phyloP scores from a whole-genome alignment of 2,797 vertebrate genomes.

The Ibycter americanus region DNA sequence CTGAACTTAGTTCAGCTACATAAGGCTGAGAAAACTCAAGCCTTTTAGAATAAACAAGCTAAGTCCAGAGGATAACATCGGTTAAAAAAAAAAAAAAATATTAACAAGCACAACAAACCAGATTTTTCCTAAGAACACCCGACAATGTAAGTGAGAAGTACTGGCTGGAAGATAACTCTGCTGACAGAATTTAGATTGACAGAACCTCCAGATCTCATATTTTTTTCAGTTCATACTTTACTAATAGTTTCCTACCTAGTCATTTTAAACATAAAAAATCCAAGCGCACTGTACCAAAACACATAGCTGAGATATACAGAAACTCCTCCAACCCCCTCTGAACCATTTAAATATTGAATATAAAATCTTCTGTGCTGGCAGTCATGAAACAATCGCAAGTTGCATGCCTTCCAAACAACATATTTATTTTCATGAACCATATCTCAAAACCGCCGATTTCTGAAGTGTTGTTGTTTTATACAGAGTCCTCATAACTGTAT shows the following conservation, averaged over 20 bases:
- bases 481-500: fast-evolving
- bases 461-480: neutral
- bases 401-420: fast-evolving
- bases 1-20: neutral
- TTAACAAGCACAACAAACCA: neutral
- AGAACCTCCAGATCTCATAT: neutral
- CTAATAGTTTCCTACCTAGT: neutral
- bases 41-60: neutral
- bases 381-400: neutral
- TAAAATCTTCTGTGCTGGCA: neutral
- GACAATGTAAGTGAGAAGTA: neutral
- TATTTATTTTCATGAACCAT: neutral
- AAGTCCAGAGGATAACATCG: neutral
- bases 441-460: neutral
- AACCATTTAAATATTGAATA: neutral
- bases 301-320: neutral
- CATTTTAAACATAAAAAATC: neutral
- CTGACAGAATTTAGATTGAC: neutral
- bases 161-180: neutral
- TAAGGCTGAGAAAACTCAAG: neutral
- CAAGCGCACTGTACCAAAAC: neutral
- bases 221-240: neutral
- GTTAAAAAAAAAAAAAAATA: neutral
- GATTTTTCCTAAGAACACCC: neutral
- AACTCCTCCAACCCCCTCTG: neutral